phyloP scores from a whole-genome alignment of 2,888 invertebrate species.

The Clunio marinus region DNA sequence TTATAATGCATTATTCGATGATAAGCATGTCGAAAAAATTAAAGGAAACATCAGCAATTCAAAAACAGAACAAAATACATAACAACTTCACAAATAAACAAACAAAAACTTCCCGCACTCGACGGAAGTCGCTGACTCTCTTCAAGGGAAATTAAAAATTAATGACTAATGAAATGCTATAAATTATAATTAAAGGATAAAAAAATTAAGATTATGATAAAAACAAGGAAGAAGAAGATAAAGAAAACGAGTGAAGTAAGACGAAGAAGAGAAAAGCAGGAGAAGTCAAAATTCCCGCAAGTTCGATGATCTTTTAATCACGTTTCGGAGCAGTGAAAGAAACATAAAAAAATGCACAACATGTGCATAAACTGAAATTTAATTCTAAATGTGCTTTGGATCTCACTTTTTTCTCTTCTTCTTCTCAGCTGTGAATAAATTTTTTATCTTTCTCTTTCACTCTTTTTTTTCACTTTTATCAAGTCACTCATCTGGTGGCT shows the following conservation, averaged over 20 bases:
- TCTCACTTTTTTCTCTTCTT: conserved; percentile 14
- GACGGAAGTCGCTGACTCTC: conserved; percentile 6
- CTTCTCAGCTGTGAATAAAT: no score
- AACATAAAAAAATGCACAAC: not conserved
- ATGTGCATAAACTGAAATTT: conserved; percentile 19
- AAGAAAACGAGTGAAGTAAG: not conserved
- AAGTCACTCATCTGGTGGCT: conserved; percentile 22
- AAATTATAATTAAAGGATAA: conserved; percentile 23
- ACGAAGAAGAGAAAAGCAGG: conserved; percentile 54
- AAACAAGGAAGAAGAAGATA: not conserved
- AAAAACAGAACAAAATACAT: no score
- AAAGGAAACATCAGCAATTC: no score
- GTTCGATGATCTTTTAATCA: conserved; percentile 34
- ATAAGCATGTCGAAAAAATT: no score
- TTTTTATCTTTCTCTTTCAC: not conserved
- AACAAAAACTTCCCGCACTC: not conserved
- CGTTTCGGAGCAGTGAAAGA: conserved; percentile 1
- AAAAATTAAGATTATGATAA: not conserved
- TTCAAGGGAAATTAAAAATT: conserved; percentile 16
- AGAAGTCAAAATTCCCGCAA: conserved; percentile 32
- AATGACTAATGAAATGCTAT: not conserved
- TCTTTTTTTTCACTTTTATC: not conserved
- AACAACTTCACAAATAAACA: no score
- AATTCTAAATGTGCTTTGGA: conserved; percentile 21
- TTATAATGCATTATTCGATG: no score